These are phyloP conservation scores for Axinella damicornis DNA, from an alignment of 37 sponge, comb jelly and placozoan species.

Conservation along the genomic window DNA sequence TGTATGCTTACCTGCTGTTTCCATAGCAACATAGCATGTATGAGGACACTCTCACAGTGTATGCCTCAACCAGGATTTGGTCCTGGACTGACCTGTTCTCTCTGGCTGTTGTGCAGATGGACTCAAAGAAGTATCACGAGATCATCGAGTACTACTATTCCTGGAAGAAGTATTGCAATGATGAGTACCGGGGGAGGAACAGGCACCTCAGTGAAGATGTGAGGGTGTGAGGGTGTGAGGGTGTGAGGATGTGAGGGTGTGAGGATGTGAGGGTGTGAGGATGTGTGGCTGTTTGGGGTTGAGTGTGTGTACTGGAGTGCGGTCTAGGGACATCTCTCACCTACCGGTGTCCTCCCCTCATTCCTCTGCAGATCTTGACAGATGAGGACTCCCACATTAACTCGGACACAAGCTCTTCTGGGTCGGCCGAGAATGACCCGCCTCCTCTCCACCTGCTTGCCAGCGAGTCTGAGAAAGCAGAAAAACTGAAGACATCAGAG, in stretches of 20 bases:
- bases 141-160: constrained; percentile 87
- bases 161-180: constrained; percentile 90
- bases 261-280: constrained; percentile 51
- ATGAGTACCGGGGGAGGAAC: constrained; percentile 86
- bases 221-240: neutral
- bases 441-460: neutral
- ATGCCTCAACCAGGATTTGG: too few species aligned
- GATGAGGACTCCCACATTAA: constrained; percentile 37
- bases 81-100: too few species aligned
- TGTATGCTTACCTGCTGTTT: too few species aligned
- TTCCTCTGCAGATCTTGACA: constrained; percentile 33
- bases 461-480: neutral
- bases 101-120: constrained; percentile 17
- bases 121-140: constrained; percentile 61
- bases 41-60: too few species aligned
- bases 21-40: too few species aligned
- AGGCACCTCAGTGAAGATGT: constrained; percentile 84
- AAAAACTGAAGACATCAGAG: too few species aligned
- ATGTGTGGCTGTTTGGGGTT: too few species aligned
- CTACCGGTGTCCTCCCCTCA: too few species aligned
- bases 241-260: too few species aligned
- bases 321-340: too few species aligned
- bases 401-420: constrained; percentile 50
- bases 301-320: too few species aligned
- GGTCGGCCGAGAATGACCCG: constrained; percentile 23